These are phyloP conservation scores for Sepioteuthis lessoniana DNA, from an alignment of 2,888 invertebrate species.

Conservation along the genomic window DNA sequence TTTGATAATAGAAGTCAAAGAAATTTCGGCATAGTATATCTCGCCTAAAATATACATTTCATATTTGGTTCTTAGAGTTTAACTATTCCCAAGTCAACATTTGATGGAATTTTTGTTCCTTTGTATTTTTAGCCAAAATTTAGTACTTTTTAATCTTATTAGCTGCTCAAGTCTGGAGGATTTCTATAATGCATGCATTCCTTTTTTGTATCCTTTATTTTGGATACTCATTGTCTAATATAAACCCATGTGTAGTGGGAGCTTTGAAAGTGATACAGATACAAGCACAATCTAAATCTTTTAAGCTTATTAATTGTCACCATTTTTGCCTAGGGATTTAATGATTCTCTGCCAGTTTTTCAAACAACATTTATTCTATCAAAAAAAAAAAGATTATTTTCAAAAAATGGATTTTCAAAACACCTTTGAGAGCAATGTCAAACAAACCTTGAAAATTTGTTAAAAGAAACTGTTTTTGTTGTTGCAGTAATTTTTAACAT, in stretches of 20 bases:
- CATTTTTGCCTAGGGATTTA: background rate
- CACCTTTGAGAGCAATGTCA: background rate
- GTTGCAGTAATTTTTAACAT: too few species aligned
- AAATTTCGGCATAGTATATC: background rate
- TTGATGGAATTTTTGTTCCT: background rate
- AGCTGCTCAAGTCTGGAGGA: background rate
- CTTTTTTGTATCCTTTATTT: background rate
- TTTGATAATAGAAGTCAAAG: background rate
- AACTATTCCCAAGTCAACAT: background rate
- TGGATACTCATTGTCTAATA: background rate
- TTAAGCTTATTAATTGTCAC: background rate
- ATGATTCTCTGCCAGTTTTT: background rate
- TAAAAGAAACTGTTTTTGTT: too few species aligned
- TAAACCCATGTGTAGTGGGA: background rate
- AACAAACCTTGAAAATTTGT: background rate
- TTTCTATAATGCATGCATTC: background rate
- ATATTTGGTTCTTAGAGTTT: background rate
- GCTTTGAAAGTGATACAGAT: background rate
- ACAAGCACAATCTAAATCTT: background rate
- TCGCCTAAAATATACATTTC: background rate
- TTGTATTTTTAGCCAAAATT: background rate
- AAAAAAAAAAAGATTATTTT: background rate
- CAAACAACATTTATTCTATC: too few species aligned
- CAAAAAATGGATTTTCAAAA: conserved; percentile 1
- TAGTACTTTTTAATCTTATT: conserved; percentile 33